Percentiles rank a stretch among this genome's conserved stretches.
These are phyloP conservation scores for Sisyra terminalis DNA, from an alignment of 2,888 invertebrate species.

Conservation along the genomic window DNA sequence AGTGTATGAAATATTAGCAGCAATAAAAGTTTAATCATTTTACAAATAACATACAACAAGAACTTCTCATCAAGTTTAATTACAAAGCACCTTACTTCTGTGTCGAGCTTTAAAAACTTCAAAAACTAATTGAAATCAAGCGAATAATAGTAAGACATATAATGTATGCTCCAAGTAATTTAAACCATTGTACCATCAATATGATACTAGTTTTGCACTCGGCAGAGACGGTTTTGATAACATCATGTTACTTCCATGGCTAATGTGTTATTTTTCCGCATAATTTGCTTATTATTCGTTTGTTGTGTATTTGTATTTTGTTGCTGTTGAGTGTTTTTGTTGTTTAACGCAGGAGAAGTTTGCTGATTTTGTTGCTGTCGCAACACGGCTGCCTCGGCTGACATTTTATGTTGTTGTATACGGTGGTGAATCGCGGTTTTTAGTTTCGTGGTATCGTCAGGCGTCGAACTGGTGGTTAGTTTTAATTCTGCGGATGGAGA, in stretches of 20 bases:
- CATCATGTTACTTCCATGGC: slow-evolving; percentile 48
- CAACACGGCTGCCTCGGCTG: background rate
- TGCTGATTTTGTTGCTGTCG: slow-evolving; percentile 1
- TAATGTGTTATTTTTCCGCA: slow-evolving; percentile 34
- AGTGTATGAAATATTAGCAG: too few relatives aligned
- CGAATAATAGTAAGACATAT: background rate
- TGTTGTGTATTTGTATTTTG: slow-evolving; percentile 18
- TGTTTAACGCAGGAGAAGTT: background rate
- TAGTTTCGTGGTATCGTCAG: background rate
- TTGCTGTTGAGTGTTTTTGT: slow-evolving; percentile 19
- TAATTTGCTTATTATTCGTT: slow-evolving; percentile 19
- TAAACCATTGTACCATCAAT: too few relatives aligned
- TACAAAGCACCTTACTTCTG: background rate
- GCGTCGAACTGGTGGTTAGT: background rate
- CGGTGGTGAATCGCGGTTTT: background rate
- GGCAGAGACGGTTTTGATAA: slow-evolving; percentile 19
- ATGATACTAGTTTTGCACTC: background rate
- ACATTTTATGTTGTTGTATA: background rate
- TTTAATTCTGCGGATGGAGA: background rate
- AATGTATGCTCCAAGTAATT: slow-evolving; percentile 5
- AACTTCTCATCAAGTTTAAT: background rate
- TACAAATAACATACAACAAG: background rate
- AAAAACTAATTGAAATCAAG: background rate
- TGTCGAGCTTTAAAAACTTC: too few relatives aligned
- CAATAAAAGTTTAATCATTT: too few relatives aligned